Base-by-base conservation (phyloP, 2,888 invertebrate species). In the Labia minor region DNA sequence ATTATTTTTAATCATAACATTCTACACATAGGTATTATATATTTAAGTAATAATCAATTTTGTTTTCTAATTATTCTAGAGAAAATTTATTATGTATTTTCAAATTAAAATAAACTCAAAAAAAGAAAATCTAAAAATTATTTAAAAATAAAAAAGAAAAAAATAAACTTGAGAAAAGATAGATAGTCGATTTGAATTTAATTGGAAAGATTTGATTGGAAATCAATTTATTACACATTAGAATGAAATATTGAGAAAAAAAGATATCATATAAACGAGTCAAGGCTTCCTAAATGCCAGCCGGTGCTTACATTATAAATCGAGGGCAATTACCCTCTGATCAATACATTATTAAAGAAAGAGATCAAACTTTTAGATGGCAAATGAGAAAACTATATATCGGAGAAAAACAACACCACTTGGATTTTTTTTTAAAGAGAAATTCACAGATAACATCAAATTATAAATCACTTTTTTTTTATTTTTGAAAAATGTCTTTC, bases 311-410 rank as follows among this genome's bases (percentile, higher is more conserved):
- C 26, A 26, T 26, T 26, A 26, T 49, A 49, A 49, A 49, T 49
- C 26, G 26, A 26, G 26, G 49, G 49, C 49, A 49, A 49, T 49
- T 49, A 49, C 49, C 49, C 49, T 14, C 49, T 49, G 49, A 49
- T 49, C 49, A 49, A 49, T 49, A 49, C 49, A 49, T 49, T 49
- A 49, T 49, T 49, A 49, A 49, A 49, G 49, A n/a, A 49, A 16
- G 3, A 49, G 49, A 49, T 49, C 3, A 49, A 49, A 49, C 14
- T 49, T 49, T 49, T 49, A 49, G 49, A 49, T 49, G 49, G n/a
- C 49, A 49, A 49, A 49, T 49, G n/a, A 16, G 49, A 49, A 49
- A 49, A 26, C 26, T 26, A 26, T 26, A 26, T 26, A 26, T 26
- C 26, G 26, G 26, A 26, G 14, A 49, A 49, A 11, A 49, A 49